These are phyloP conservation scores for Tetraneura akinire DNA, from an alignment of 1,140 invertebrate species.

Conservation along the genomic window DNA sequence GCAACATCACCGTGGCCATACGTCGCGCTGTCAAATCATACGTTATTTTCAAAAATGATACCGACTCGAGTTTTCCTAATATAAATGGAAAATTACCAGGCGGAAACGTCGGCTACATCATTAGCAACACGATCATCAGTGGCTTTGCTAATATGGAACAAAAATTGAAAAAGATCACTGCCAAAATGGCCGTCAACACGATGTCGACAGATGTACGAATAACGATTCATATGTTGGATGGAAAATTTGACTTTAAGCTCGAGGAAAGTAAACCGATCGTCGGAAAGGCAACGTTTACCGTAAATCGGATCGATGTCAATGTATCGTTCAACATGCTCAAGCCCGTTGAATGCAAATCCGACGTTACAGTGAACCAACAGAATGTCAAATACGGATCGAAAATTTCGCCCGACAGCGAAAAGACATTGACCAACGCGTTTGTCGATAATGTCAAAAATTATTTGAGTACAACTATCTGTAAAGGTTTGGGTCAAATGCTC, in stretches of 20 bases:
- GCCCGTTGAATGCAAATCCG: constrained; percentile 4
- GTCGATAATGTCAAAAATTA: neutral
- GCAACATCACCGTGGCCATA: constrained; percentile 19
- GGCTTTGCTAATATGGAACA: constrained; percentile 1
- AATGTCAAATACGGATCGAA: constrained; percentile 8
- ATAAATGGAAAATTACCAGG: neutral
- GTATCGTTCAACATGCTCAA: constrained; percentile 9
- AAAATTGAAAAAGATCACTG: constrained; percentile 29
- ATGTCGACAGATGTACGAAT: neutral
- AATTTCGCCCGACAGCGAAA: neutral
- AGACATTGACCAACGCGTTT: neutral
- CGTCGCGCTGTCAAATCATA: neutral
- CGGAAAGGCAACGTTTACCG: neutral
- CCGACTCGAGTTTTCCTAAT: neutral
- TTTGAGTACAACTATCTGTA: neutral
- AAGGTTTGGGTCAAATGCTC: neutral
- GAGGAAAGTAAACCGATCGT: constrained; percentile 1
- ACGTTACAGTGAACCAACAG: neutral
- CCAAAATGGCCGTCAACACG: constrained; percentile 4
- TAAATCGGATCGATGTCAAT: neutral
- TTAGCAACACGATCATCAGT: constrained; percentile 5
- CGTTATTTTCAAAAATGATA: constrained; percentile 2
- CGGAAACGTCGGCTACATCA: neutral
- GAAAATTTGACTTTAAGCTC: constrained; percentile 23
- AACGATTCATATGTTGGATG: neutral